Evolutionary conservation across 2,888 invertebrate genomes (phyloP).

Genomic region (Torymus aiolomorphi): DNA sequence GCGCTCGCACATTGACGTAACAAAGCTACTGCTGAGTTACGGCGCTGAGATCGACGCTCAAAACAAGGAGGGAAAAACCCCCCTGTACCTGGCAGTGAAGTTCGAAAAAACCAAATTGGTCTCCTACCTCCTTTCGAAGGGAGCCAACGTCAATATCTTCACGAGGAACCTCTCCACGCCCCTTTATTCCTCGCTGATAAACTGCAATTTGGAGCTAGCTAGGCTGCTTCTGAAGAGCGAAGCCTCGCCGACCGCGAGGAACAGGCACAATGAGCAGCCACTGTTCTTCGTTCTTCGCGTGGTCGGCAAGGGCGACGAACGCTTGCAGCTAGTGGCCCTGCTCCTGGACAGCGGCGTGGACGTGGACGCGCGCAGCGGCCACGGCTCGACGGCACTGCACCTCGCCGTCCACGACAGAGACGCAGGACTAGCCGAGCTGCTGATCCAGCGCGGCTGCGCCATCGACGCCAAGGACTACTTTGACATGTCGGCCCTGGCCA

Average conservation of each 20-base stretch:
- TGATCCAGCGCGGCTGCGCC: neutral
- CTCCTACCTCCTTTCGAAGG: neutral
- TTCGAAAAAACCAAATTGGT: constrained; percentile 1
- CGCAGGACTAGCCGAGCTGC: neutral
- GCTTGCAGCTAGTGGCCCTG: neutral
- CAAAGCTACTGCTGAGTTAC: neutral
- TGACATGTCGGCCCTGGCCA: constrained; percentile 10
- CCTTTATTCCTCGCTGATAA: constrained; percentile 18
- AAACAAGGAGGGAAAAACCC: constrained; percentile 19
- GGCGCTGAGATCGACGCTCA: constrained; percentile 9
- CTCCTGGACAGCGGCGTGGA: neutral
- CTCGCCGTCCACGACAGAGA: constrained; percentile 11
- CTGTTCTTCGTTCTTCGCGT: constrained; percentile 23
- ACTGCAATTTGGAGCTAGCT: constrained; percentile 6
- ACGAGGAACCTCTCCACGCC: constrained; percentile 4
- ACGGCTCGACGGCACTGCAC: constrained; percentile 23
- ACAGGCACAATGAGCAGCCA: constrained; percentile 23
- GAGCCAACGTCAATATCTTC: constrained; percentile 1
- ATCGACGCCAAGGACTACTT: constrained; percentile 17
- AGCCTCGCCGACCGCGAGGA: neutral
- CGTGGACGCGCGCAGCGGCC: neutral
- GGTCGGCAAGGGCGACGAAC: neutral
- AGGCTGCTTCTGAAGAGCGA: neutral
- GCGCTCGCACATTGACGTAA: neutral
- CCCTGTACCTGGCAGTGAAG: constrained; percentile 33